Evolutionary conservation across 2,888 invertebrate genomes (phyloP).

Genomic region (Serripes groenlandicus): DNA sequence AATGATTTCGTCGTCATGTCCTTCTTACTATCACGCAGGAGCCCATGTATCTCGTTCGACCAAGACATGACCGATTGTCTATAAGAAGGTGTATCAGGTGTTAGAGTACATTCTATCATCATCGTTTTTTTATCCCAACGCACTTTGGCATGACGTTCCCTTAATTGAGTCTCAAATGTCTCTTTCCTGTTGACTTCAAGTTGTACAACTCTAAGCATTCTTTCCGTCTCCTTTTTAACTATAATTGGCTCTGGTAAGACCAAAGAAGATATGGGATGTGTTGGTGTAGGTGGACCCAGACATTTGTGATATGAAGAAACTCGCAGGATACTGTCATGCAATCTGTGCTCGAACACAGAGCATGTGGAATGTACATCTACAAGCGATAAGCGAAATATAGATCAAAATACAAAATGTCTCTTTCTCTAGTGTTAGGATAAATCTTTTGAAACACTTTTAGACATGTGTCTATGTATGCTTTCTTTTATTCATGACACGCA

Average conservation of each 20-base stretch:
- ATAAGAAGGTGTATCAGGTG: not conserved
- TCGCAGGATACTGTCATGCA: not conserved
- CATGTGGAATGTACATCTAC: conserved; percentile 2
- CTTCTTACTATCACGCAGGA: too few species aligned
- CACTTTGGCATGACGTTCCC: not conserved
- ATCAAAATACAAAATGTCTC: too few species aligned
- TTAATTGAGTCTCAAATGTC: not conserved
- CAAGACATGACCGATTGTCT: conserved; percentile 25
- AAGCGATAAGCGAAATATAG: not conserved
- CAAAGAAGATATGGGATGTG: not conserved
- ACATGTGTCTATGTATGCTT: too few species aligned
- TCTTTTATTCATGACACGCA: not conserved
- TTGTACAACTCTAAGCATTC: not conserved
- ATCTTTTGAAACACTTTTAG: too few species aligned
- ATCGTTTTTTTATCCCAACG: conserved; percentile 31
- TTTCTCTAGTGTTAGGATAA: too few species aligned
- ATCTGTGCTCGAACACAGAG: not conserved
- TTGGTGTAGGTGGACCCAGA: not conserved
- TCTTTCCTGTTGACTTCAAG: not conserved
- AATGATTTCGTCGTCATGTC: too few species aligned
- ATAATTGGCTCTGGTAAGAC: not conserved
- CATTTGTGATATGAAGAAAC: not conserved
- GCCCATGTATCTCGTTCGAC: not conserved
- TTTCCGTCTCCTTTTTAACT: not conserved
- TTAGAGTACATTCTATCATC: conserved; percentile 39